Evolutionary conservation across 2,888 invertebrate genomes (phyloP), one percentile per base, ranked within the genome.

Genomic region (Argyresthia goedartella): DNA sequence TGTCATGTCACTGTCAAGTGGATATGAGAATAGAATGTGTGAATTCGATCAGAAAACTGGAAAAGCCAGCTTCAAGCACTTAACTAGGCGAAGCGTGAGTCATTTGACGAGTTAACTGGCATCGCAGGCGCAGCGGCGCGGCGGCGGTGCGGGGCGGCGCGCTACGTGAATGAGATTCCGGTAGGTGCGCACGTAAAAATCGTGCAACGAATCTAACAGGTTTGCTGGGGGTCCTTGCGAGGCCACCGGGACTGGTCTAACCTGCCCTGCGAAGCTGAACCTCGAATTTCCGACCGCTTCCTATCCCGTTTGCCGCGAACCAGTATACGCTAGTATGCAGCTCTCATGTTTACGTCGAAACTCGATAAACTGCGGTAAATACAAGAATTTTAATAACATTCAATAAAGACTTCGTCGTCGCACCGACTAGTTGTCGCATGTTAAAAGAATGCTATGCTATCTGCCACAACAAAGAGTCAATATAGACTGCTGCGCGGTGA

Each of bases 151-250:
- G 74, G 67, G 72, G 67, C 74, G 75, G 73, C 79, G 73, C 80
- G 77, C 78, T 65, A 65, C 68, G 80, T 85, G 77, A 85, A 85
- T 85, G 86, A 82, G 81, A 85, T 84, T 80, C 84, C 85, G 84
- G 82, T 85, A 82, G 84, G 82, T 82, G 81, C 81, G 78, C 82
- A 85, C 85, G 84, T 86, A 86, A 86, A 86, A 86, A 86, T 86
- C 86, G 84, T 84, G 84, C 85, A 84, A 85, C 84, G 79, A 85
- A 86, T 86, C 86, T 85, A 85, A 86, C 86, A 85, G 86, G 86
- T 86, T 86, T 85, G 74, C 80, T 79, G 84, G 78, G 54, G 81
- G 81, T 85, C 85, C 85, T 85, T 84, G 82, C 76, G 82, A 85
- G 84, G 85, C 82, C 85, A 77, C 65, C 75, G 81, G 85, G 86